Evolutionary conservation across 2,797 vertebrate genomes (phyloP), one percentile per base, ranked within the genome.

Genomic region (Nannoperca australis): DNA sequence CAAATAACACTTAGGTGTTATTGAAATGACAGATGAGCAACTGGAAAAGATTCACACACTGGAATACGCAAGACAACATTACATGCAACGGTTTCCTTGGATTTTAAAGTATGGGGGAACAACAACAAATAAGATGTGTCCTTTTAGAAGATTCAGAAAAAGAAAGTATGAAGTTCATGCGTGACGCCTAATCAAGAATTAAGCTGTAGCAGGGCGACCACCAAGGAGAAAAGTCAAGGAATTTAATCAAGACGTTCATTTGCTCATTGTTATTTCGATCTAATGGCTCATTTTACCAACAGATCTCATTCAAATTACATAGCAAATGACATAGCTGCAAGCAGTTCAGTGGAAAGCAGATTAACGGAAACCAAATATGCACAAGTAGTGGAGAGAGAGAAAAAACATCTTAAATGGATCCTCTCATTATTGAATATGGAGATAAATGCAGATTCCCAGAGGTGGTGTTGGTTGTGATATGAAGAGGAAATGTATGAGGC

Each of bases 401-500:
- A 70, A 47, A 53, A 49, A 7, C 73, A 81, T 78, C 84, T 86
- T 76, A 74, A 79, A 83, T 49, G 47, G 77, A 91, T 79, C 72
- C 74, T 83, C 70, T 51, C 44, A 17, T 87, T 87, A 89, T 87
- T 84, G 82, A 83, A 90, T 80, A 61, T 70, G 58, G 68, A 84
- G 84, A 81, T 89, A 44, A 81, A 89, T 77, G 70, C 83, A 84
- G 76, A 84, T 79, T 91, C 91, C 89, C 93, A 83, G 82, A 68
- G 92, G 90, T 73, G 89, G 85, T 92, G 84, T 87, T 73, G 82
- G 88, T 89, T 84, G 81, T 77, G 81, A 85, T 93, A 90, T 90
- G 91, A 93, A 92, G 89, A 91, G 87, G 90, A 92, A 94, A 89
- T 70, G 68, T 79, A 84, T 86, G 88, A 88, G 84, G 68, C 75